Evolutionary conservation across 2,113 vertebrate species (phyloP).

Genomic region (Gavia stellata): DNA sequence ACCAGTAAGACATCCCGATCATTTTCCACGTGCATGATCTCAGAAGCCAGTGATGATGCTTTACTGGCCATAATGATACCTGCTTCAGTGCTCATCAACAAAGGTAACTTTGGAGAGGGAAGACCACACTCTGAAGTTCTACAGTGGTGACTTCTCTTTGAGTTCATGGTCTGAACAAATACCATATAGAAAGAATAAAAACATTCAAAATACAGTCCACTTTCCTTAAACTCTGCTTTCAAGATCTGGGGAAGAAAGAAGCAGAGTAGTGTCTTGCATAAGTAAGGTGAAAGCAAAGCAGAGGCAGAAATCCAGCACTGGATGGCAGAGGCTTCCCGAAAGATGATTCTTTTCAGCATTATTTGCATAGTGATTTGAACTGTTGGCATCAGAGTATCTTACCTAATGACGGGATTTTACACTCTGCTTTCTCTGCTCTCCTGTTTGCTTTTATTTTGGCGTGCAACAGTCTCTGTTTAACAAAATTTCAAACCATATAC

Average conservation of each 20-base stretch:
- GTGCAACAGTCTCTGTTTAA: neutral
- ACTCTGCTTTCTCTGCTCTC: neutral
- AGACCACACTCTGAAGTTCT: neutral
- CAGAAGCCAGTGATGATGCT: neutral
- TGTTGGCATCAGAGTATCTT: neutral
- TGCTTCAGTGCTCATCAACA: neutral
- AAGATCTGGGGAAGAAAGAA: neutral
- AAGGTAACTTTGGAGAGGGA: neutral
- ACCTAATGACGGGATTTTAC: neutral
- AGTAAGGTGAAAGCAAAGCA: neutral
- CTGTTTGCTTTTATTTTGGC: neutral
- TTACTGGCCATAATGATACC: neutral
- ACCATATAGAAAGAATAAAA: neutral
- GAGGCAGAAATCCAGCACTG: neutral
- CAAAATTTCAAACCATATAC: neutral
- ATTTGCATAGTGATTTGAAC: neutral
- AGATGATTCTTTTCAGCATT: neutral
- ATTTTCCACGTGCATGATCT: neutral
- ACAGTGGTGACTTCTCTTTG: neutral
- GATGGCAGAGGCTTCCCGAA: neutral
- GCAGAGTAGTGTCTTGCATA: neutral
- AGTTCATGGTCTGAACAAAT: neutral
- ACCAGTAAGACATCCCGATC: neutral
- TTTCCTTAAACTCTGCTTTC: neutral
- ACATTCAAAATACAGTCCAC: neutral